Percentiles rank a stretch among this genome's conserved stretches.
Conservation (phyloP, 2,113 vertebrate species). For the Hoplias malabaricus region DNA sequence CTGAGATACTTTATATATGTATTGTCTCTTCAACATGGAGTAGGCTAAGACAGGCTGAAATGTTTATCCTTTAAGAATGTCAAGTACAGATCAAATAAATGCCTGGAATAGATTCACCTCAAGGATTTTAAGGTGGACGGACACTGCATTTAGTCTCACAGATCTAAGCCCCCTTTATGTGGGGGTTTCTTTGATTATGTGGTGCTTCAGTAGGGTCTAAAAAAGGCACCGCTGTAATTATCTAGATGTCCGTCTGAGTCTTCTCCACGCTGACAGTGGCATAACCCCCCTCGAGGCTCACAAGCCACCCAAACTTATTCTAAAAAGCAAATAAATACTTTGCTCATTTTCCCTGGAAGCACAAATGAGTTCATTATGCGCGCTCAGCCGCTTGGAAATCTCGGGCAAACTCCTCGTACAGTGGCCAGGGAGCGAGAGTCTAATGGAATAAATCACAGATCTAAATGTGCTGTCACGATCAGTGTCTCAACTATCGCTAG, state of each 20-base stretch:
- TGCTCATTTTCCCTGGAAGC: constrained; percentile 22
- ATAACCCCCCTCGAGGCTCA: not conserved
- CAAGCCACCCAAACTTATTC: not conserved
- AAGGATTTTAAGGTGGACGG: not conserved
- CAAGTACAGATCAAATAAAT: not conserved
- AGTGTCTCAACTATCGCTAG: constrained; percentile 59
- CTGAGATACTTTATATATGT: not conserved
- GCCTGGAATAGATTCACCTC: not conserved
- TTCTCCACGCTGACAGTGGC: constrained; percentile 2
- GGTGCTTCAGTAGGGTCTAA: not conserved
- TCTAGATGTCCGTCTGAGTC: not conserved
- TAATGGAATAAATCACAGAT: constrained; percentile 64
- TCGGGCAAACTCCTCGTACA: not conserved
- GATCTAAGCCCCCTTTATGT: not conserved
- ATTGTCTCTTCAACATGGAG: not conserved
- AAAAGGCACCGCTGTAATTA: not conserved
- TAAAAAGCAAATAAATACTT: constrained; percentile 37
- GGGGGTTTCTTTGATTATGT: not conserved
- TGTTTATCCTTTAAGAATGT: not conserved
- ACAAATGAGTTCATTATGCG: constrained; percentile 30
- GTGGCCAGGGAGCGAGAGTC: constrained; percentile 52
- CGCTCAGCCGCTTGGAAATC: constrained; percentile 21
- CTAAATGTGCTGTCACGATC: constrained; percentile 66
- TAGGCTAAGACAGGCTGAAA: not conserved
- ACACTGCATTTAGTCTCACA: not conserved